A percentile compares a stretch with the other conserved stretches of the same genome.
phyloP scores from a whole-genome alignment of 92 coral and sea anemone genomes.

The Parazoanthus darwini region DNA sequence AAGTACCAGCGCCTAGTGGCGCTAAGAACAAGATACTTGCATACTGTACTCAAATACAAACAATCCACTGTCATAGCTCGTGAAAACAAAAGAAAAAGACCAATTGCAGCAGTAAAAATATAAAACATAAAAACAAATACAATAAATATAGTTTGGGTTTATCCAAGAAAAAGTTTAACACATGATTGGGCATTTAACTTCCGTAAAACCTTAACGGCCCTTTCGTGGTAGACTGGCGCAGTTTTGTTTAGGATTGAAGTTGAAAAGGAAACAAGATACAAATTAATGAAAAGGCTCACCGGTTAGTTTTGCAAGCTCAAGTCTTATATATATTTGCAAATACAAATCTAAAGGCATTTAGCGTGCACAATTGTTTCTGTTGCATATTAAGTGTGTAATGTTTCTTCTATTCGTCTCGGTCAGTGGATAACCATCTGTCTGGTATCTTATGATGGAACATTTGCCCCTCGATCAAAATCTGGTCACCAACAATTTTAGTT shows the following conservation, averaged over 20 bases:
- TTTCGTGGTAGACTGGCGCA: neutral
- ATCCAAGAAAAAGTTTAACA: constrained; percentile 1
- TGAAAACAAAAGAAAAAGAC: constrained; percentile 13
- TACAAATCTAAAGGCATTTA: constrained; percentile 4
- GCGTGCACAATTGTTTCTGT: neutral
- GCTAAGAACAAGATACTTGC: constrained; percentile 10
- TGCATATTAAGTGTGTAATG: neutral
- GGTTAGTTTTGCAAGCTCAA: no score
- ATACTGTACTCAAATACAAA: constrained; percentile 8
- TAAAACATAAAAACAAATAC: neutral
- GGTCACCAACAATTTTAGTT: no score
- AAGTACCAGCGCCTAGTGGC: constrained; percentile 8
- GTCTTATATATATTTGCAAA: no score
- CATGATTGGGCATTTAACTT: constrained; percentile 16
- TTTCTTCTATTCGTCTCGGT: no score
- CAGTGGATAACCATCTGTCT: no score
- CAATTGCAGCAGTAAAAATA: constrained; percentile 8
- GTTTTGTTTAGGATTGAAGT: neutral
- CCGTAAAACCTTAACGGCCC: constrained; percentile 1
- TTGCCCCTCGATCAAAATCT: no score
- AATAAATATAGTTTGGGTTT: constrained; percentile 4
- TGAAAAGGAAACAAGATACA: no score
- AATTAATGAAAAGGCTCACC: no score
- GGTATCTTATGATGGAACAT: no score
- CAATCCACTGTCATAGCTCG: neutral